Evolutionary conservation across 2,797 vertebrate genomes (phyloP).

Genomic region (Coluber constrictor): DNA sequence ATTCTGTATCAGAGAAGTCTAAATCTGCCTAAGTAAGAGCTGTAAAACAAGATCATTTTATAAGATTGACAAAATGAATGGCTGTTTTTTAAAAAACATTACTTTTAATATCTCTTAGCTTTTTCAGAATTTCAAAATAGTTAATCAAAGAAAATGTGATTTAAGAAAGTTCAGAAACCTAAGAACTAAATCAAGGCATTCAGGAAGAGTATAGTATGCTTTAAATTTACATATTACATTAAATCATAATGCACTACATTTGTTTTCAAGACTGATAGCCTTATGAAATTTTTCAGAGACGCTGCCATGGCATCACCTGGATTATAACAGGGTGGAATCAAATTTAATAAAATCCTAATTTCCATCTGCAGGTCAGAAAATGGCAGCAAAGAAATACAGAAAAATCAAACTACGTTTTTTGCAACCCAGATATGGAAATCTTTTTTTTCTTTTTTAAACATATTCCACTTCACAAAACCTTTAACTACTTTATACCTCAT

Average conservation of each 20-base stretch:
- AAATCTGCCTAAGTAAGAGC: too few relatives aligned
- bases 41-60: too few relatives aligned
- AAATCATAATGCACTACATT: background rate
- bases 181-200: background rate
- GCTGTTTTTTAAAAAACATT: too few relatives aligned
- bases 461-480: background rate
- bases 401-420: background rate
- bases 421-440: background rate
- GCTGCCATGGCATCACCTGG: background rate
- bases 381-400: background rate
- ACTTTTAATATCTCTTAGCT: too few relatives aligned
- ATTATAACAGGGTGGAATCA: background rate
- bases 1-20: too few relatives aligned
- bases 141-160: background rate
- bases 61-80: too few relatives aligned
- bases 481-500: background rate
- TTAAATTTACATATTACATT: background rate
- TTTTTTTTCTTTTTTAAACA: background rate
- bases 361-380: background rate
- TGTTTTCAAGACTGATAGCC: background rate
- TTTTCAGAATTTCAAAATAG: background rate
- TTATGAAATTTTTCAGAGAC: background rate
- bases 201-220: background rate
- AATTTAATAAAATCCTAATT: background rate
- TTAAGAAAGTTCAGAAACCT: background rate